Conservation (phyloP, 2,797 vertebrate species). For the Setipinna tenuifilis region DNA sequence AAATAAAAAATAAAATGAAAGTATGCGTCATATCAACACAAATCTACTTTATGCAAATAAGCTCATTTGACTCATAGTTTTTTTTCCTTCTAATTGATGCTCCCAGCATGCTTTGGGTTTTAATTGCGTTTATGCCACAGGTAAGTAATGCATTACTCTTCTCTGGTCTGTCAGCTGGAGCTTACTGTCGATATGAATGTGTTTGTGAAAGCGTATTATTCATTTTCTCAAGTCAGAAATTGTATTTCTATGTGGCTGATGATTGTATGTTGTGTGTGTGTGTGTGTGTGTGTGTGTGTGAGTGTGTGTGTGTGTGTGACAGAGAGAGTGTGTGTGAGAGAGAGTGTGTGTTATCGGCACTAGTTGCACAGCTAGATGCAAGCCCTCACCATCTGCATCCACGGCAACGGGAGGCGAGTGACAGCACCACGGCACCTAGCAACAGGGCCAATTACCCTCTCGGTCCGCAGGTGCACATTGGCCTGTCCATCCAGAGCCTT, state of each 20-base stretch:
- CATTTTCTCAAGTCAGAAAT: background rate
- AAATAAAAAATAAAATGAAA: too few species aligned
- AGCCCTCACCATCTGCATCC: background rate
- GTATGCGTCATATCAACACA: too few species aligned
- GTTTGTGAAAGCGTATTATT: background rate
- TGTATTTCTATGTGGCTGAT: background rate
- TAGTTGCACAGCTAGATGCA: slow-evolving; percentile 1
- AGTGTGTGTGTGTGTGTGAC: background rate
- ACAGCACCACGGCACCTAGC: background rate
- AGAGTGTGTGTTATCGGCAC: background rate
- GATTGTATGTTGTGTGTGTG: slow-evolving; percentile 1
- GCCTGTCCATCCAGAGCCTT: background rate
- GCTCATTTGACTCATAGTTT: background rate
- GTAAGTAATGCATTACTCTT: background rate
- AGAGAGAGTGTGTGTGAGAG: background rate
- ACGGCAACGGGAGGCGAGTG: slow-evolving; percentile 11
- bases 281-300: slow-evolving; percentile 27
- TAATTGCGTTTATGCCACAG: background rate
- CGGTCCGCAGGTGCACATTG: background rate
- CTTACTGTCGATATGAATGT: background rate
- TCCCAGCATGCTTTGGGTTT: background rate
- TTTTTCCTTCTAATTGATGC: background rate
- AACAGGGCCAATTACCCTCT: slow-evolving; percentile 19
- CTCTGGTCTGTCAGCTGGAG: background rate
- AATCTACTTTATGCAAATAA: background rate